These are phyloP conservation scores for Pantherophis vulpinus DNA, from an alignment of 2,797 vertebrate species.

Conservation along the genomic window DNA sequence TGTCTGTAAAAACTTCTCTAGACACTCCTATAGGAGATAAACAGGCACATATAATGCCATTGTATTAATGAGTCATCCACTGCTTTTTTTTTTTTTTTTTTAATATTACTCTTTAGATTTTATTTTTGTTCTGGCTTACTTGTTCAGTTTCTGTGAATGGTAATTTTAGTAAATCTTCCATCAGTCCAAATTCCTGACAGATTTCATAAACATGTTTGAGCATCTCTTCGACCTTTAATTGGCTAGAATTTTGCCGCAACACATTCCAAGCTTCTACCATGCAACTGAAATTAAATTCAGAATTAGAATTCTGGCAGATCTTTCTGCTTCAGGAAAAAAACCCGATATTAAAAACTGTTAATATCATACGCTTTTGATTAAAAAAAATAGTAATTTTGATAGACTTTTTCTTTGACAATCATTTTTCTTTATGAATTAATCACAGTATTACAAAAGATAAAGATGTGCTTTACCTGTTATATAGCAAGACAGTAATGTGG, in stretches of 20 bases:
- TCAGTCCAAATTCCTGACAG: conserved; percentile 88
- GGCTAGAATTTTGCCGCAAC: conserved; percentile 80
- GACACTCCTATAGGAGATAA: conserved; percentile 77
- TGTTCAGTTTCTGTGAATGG: conserved; percentile 85
- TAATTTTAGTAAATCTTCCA: conserved; percentile 91
- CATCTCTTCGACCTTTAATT: conserved; percentile 80
- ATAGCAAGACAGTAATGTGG: conserved; percentile 85
- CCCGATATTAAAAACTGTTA: neutral
- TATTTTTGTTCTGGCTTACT: conserved; percentile 63
- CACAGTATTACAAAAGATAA: neutral
- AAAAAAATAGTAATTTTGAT: neutral
- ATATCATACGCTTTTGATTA: neutral
- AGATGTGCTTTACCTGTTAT: conserved; percentile 81
- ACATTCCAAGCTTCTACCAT: conserved; percentile 89
- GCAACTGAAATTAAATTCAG: conserved; percentile 74
- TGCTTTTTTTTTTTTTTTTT: neutral
- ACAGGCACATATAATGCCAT: neutral
- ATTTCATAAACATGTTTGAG: conserved; percentile 83
- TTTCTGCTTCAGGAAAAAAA: neutral
- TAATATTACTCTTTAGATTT: neutral
- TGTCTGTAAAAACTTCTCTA: conserved; percentile 87
- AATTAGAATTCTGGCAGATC: neutral
- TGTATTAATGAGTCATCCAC: neutral
- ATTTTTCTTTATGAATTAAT: neutral
- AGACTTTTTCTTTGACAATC: neutral